phyloP scores from a whole-genome alignment of 2,797 vertebrate genomes.

The Sciurus vulgaris region DNA sequence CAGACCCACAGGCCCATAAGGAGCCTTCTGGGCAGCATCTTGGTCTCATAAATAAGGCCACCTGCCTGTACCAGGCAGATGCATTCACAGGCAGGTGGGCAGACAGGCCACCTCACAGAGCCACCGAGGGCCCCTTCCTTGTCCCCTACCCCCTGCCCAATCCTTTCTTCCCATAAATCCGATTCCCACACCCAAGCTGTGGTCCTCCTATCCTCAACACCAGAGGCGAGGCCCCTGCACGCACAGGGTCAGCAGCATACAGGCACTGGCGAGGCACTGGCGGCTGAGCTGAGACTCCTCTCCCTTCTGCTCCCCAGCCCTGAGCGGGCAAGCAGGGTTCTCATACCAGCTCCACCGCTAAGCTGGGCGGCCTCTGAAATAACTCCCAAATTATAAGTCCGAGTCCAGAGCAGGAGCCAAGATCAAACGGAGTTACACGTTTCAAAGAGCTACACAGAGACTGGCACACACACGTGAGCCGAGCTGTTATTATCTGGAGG shows the following conservation, averaged over 20 bases:
- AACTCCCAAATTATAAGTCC: constrained; percentile 55
- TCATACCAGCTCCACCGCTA: not conserved
- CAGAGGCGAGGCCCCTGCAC: rapidly evolving
- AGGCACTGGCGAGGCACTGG: not conserved
- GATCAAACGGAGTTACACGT: constrained; percentile 63
- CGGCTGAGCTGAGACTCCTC: not conserved
- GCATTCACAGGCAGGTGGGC: not conserved
- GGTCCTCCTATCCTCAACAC: not conserved
- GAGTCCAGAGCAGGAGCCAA: not conserved
- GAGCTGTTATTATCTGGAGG: constrained; percentile 38
- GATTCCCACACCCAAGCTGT: not conserved
- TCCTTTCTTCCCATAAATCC: not conserved
- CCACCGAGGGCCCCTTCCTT: not conserved
- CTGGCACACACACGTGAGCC: not conserved
- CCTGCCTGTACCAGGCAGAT: not conserved
- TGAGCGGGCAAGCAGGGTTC: not conserved
- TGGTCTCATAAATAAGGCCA: not conserved
- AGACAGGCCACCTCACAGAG: not conserved
- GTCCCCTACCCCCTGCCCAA: not conserved
- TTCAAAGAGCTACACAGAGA: constrained; percentile 35
- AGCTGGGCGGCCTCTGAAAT: not conserved
- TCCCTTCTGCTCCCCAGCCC: not conserved
- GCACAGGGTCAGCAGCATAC: not conserved
- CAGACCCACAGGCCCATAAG: too few relatives aligned
- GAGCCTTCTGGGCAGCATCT: not conserved